Base-by-base conservation (phyloP, 2,113 vertebrate species). In the Cottus gobio region DNA sequence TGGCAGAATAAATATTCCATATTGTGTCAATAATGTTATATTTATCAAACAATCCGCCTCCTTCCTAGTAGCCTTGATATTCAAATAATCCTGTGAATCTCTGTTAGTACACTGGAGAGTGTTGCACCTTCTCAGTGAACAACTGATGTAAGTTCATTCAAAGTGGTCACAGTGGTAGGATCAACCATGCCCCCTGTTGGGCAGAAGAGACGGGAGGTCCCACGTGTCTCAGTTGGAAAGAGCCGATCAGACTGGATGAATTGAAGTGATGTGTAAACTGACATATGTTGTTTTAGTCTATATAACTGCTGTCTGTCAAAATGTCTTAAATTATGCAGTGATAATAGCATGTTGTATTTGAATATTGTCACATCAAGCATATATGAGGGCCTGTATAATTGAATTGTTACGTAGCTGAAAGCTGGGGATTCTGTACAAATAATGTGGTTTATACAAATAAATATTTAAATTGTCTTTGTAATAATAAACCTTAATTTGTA, bases 151-250 rank as follows among this genome's bases (percentile, higher is more conserved):
- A 22, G 26, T 26, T 18, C 28, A 42, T 24, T 66, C 4, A 37
- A 60, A 71, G 64, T 24, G 37, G 20, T 72, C 34, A 15, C 7
- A 79, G 3, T 31, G 66, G 37, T 68, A 36, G 80, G 85, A 82
- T 89, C 24, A 85, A 84, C 68, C 31, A 74, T 24, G 84, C 87
- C 90, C 84, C 74, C 85, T 92, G 68, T 76, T 90, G 91, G 90
- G 1, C 39, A 72, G 36, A 71, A 60, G 13, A 70, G 20, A 64
- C 12, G 2, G 6, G 3, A 22, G 15, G 13, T 13, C 7, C 36
- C 13, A 18, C n/a, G 26, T 12, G 22, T 71, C 16, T 58, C n/a
- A 24, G 20, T 11, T 26, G 37, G 9, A 57, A 11, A 57, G 26
- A 71, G n/a, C 50, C 6, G 13, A 22, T 26, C 30, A 13, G 36